Evolutionary conservation across 2,888 invertebrate species (phyloP), one percentile per base, ranked within the genome.

Genomic region (Tribolium freemani): DNA sequence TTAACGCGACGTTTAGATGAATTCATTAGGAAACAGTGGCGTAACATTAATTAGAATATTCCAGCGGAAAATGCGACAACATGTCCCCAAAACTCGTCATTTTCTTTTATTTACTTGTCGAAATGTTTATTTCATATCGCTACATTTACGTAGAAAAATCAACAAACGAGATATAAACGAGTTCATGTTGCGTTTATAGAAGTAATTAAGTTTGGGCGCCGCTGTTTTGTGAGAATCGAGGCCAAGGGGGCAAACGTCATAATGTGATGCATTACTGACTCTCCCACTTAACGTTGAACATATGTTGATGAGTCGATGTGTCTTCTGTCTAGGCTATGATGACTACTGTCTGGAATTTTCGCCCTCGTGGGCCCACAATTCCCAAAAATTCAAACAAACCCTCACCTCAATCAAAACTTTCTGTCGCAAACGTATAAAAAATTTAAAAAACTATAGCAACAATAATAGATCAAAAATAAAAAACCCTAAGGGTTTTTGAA

Each of bases 261-360:
- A 79, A 77, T 78, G 78, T 79, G 79, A 80, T 81, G 79, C 80
- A 80, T 79, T 79, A 73, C 75, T 76, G 79, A 76, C 80, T 83
- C 81, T 82, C 82, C 83, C 81, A 81, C 81, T 82, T 80, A 77
- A 78, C 57, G 78, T 75, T 67, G 76, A 76, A 76, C 79, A 80
- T 79, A 81, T 81, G 81, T 77, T 74, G 78, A 79, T 81, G 80
- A 80, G 69, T 77, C 80, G 78, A 79, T 81, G 80, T 79, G 71
- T 77, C 80, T 77, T 69, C 69, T 74, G 76, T 76, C 76, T 78
- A 67, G 57, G 50, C 51, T 10, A 48, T 11, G 48, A 61, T 44
- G 51, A 60, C 44, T 45, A 11, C 30, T 44, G 56, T 60, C 61
- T 54, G 66, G 61, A 60, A 44, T 54, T 53, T 20, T 53, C 8